These are phyloP conservation scores for Halictus ligatus DNA, from an alignment of 2,888 invertebrate genomes.

Conservation along the genomic window DNA sequence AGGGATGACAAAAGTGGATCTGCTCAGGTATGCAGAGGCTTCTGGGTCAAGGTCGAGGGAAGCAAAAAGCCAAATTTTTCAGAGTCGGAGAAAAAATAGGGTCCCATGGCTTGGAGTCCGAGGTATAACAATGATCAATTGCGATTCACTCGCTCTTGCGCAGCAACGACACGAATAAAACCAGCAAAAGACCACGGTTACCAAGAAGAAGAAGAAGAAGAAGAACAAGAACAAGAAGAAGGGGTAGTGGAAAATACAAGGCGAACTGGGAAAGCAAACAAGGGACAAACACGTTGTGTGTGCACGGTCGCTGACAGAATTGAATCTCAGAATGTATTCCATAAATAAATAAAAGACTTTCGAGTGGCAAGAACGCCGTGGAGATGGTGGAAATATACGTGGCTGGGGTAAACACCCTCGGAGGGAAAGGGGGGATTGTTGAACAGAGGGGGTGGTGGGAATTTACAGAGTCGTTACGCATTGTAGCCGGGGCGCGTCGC, in stretches of 20 bases:
- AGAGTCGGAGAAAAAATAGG: too few species aligned
- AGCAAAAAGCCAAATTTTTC: too few species aligned
- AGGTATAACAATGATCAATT: not conserved
- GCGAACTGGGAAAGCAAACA: conserved; percentile 54
- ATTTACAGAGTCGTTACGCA: conserved; percentile 65
- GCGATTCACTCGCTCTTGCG: not conserved
- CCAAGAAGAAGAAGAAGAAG: not conserved
- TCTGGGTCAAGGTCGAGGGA: too few species aligned
- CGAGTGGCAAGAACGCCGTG: conserved; percentile 33
- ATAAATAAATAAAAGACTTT: conserved; percentile 76
- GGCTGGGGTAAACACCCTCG: not conserved
- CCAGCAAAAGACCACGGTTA: not conserved
- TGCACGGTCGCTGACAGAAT: conserved; percentile 63
- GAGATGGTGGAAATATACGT: conserved; percentile 9
- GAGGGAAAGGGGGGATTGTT: not conserved
- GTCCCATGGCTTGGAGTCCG: too few species aligned
- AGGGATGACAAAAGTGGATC: too few species aligned
- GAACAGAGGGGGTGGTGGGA: not conserved
- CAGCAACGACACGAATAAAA: not conserved
- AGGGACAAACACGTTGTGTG: conserved; percentile 24
- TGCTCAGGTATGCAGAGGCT: too few species aligned
- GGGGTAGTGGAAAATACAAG: conserved; percentile 19
- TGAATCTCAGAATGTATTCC: conserved; percentile 74
- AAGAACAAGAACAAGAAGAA: not conserved
- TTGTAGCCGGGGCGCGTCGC: conserved; percentile 3